Evolutionary conservation across 2,888 invertebrate species (phyloP), one percentile per base, ranked within the genome.

Genomic region (Nesidiocoris tenuis): DNA sequence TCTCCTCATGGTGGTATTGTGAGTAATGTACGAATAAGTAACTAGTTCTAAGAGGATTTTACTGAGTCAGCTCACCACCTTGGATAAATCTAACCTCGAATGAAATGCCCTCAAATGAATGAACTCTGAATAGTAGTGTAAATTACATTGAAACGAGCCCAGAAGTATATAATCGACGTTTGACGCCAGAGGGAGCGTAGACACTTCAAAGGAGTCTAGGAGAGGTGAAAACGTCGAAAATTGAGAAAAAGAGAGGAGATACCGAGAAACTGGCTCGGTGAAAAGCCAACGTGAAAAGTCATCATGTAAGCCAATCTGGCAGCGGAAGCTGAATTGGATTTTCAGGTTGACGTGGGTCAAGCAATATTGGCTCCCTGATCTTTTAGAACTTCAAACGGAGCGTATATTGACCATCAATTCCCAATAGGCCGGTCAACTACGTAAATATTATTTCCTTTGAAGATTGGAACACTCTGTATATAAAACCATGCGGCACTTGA

Each of bases 331-430:
- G 39, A 67, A 56, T 67, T 54, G 67, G 67, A 67, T 67, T 67
- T 67, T 18, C 54, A 56, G 23, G 56, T 65, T 67, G 67, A 67
- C 67, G 67, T 67, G 67, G 67, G 67, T 67, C 67, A 67, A 55
- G 67, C 67, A 67, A 67, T 67, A 67, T 67, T 67, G 21, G 54
- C 67, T 67, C 54, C n/a, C 56, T 3, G 12, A 1, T 1, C 55
- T 22, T 55, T 67, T 67, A 55, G 67, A 67, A 67, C 56, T 67
- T 56, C 55, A 56, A 67, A 56, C 55, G 22, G 18, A 22, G 21
- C 54, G 39, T 39, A 67, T 67, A 67, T 55, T 67, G 67, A 67
- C 67, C 67, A 67, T 67, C 55, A 56, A 67, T 67, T 67, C 67
- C 56, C 39, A 39, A 39, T 12, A 39, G 39, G 39, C 39, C 12